Percentiles rank a stretch among this genome's conserved stretches.
Conservation (phyloP, 1,140 invertebrate species). For the Drosophila bocqueti region DNA sequence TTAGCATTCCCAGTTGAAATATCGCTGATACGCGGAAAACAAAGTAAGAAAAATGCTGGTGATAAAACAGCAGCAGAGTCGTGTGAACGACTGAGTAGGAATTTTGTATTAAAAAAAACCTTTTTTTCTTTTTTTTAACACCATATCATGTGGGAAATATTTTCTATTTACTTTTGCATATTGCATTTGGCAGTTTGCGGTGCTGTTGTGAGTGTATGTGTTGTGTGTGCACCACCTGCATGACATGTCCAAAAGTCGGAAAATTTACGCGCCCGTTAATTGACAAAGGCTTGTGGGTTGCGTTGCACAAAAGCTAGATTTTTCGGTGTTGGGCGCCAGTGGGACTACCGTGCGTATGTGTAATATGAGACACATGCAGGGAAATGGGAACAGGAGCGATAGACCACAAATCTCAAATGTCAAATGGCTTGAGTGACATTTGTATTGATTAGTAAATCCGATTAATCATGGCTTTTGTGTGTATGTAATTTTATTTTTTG, state of each 20-base stretch:
- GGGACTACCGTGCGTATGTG: constrained; percentile 76
- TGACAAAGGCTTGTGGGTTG: constrained; percentile 53
- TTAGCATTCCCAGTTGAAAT: constrained; percentile 47
- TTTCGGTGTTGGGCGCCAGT: constrained; percentile 24
- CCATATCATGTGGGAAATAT: constrained; percentile 32
- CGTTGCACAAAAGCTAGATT: constrained; percentile 17
- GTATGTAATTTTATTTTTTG: constrained; percentile 5
- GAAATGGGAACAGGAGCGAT: constrained; percentile 27
- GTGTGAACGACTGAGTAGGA: constrained; percentile 29
- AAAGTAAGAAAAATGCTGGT: constrained; percentile 32
- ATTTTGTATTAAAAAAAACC: constrained; percentile 14
- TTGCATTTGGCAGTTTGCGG: constrained; percentile 17
- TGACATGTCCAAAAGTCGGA: constrained; percentile 45
- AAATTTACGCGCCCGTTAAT: constrained; percentile 69
- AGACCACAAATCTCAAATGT: constrained; percentile 81
- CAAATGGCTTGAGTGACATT: constrained; percentile 74
- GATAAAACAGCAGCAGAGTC: constrained; percentile 14
- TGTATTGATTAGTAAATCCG: constrained; percentile 81
- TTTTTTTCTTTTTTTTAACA: constrained; percentile 4
- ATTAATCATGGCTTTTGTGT: constrained; percentile 69
- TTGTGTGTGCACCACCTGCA: constrained; percentile 35
- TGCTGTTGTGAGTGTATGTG: background rate
- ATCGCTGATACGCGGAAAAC: constrained; percentile 37
- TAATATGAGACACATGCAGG: constrained; percentile 50
- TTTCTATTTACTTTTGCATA: constrained; percentile 23